phyloP scores from a whole-genome alignment of 2,888 invertebrate genomes.

The Liopterus haemorrhoidalis region DNA sequence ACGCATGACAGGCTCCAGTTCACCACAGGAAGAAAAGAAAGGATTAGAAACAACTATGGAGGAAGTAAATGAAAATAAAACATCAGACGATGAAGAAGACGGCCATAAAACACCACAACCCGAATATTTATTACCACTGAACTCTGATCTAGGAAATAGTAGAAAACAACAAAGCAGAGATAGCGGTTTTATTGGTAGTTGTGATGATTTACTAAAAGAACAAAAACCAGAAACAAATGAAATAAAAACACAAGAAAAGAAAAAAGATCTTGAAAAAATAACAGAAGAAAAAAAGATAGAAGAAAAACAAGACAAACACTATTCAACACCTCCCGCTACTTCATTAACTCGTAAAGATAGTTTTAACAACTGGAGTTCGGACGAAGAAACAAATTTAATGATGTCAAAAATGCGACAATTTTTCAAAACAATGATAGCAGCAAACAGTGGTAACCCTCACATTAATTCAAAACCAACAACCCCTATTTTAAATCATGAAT shows the following conservation, averaged over 20 bases:
- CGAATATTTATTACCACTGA: conserved; percentile 52
- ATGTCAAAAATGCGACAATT: conserved; percentile 92
- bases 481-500: conserved; percentile 41
- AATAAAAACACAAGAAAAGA: conserved; percentile 45
- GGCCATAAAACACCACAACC: conserved; percentile 64
- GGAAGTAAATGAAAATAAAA: conserved; percentile 50
- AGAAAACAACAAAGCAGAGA: conserved; percentile 79
- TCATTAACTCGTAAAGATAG: conserved; percentile 77
- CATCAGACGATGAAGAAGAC: conserved; percentile 59
- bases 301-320: conserved; percentile 42
- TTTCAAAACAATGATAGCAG: conserved; percentile 83
- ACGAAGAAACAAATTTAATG: conserved; percentile 90
- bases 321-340: conserved; percentile 49
- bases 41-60: conserved; percentile 59
- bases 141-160: conserved; percentile 54
- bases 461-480: conserved; percentile 51
- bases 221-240: conserved; percentile 33
- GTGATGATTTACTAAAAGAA: conserved; percentile 74
- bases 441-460: conserved; percentile 41
- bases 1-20: conserved; percentile 46
- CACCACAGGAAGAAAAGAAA: conserved; percentile 60
- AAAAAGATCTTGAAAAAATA: conserved; percentile 55
- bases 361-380: conserved; percentile 91
- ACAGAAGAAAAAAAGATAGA: conserved; percentile 55
- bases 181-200: conserved; percentile 84